Percentiles rank a stretch among this genome's conserved stretches.
These are phyloP conservation scores for Camponotus vicinus DNA, from an alignment of 1,140 invertebrate species.

Conservation along the genomic window DNA sequence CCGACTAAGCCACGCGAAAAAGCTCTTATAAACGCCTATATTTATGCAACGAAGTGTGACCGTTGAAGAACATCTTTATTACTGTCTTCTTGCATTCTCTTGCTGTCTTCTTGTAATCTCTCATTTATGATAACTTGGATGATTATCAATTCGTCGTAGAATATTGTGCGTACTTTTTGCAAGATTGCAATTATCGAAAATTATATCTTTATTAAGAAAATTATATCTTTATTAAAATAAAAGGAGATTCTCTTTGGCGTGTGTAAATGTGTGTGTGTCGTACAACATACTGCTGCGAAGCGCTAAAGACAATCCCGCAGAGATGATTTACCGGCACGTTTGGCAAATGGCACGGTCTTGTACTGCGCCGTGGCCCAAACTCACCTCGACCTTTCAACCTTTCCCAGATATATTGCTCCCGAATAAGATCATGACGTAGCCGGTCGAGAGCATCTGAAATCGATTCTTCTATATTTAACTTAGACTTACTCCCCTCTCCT, in stretches of 20 bases:
- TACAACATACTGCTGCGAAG: constrained; percentile 2
- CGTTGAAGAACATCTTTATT: not conserved
- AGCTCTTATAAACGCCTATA: not conserved
- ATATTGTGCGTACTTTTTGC: not conserved
- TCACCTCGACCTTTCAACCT: constrained; percentile 53
- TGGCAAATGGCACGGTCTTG: constrained; percentile 62
- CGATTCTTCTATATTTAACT: constrained; percentile 45
- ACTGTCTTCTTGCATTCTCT: not conserved
- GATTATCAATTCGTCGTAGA: not conserved
- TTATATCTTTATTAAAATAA: not conserved
- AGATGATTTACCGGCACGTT: constrained; percentile 58
- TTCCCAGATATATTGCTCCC: constrained; percentile 57
- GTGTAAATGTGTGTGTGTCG: too few species aligned
- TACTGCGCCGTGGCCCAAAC: constrained; percentile 32
- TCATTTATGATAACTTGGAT: not conserved
- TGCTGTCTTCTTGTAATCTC: too few species aligned
- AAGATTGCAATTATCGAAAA: not conserved
- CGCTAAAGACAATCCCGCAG: constrained; percentile 50
- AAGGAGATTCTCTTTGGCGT: not conserved
- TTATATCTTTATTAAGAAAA: not conserved
- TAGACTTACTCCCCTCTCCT: not conserved
- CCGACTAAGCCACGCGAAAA: constrained; percentile 19
- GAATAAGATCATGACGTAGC: constrained; percentile 60
- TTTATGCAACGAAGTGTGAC: not conserved
- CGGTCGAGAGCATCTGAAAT: constrained; percentile 30